Base-by-base conservation (phyloP, 1,140 invertebrate genomes). In the Caenorhabditis briggsae region DNA sequence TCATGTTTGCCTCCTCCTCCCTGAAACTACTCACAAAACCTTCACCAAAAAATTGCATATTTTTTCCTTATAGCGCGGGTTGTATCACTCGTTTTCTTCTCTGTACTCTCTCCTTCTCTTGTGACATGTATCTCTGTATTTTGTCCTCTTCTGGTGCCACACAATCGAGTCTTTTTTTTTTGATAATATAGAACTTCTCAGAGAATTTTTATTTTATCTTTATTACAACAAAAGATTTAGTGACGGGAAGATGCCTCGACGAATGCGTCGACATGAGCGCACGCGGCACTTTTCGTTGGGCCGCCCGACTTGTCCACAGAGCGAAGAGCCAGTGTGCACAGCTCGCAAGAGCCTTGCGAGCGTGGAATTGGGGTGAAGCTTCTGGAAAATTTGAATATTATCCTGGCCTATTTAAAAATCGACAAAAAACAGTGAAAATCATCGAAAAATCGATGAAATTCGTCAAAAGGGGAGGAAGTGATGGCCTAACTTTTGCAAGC, bases 51-150 rank as follows among this genome's bases (percentile, higher is more conserved):
- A 61, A 25, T 61, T 25, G 23, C 59, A 61, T 61, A 25, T 61
- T 61, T 61, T 61, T n/a, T 53, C 50, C 9, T n/a, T 11, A 25
- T 11, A 20, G 23, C 8, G 9, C 59, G 59, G 59, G 59, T 61
- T 11, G 11, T 14, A 20, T 23, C 7, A 11, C 20, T 33, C n/a
- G n/a, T 58, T 58, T 20, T 58, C 41, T 46, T 12, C 23, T 70
- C 43, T 46, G 16, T 78, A 0, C 16, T 1, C 14, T 23, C 33
- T 46, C 41, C 46, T 50, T 78, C 33, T 78, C 46, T n/a, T n/a
- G n/a, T n/a, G n/a, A 46, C 50, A 78, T 78, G 43, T 78, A 78
- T 78, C 46, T 48, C 46, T 78, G n/a, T 78, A 50, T 78, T 78
- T 50, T 78, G 18, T 58, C 33, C 33, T 53, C 50, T 18, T 65